phyloP scores from a whole-genome alignment of 2,888 invertebrate genomes.

The Lumbricus terrestris region DNA sequence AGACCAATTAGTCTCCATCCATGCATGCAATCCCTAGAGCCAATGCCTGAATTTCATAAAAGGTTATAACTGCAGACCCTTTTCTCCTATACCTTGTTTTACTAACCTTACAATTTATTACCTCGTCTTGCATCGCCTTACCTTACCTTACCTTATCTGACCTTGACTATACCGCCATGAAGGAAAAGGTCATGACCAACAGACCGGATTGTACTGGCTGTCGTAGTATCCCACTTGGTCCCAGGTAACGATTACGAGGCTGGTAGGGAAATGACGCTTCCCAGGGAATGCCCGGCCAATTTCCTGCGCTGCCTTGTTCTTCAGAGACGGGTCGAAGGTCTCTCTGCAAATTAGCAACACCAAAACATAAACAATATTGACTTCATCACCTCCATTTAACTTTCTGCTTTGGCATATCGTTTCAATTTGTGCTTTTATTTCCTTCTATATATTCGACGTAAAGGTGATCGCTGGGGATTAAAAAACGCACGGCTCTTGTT shows the following conservation, averaged over 20 bases:
- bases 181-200: slow-evolving; percentile 23
- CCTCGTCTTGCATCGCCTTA: background rate
- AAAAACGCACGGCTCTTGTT: background rate
- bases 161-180: background rate
- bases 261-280: slow-evolving; percentile 72
- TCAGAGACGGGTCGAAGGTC: slow-evolving; percentile 50
- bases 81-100: background rate
- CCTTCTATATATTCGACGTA: background rate
- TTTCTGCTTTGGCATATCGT: too few species aligned
- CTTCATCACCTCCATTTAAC: too few species aligned
- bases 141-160: background rate
- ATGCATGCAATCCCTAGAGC: too few species aligned
- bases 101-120: background rate
- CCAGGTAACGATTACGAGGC: slow-evolving; percentile 88
- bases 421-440: too few species aligned
- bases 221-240: slow-evolving; percentile 78
- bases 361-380: background rate
- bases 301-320: slow-evolving; percentile 67
- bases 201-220: slow-evolving; percentile 68
- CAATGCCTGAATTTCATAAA: background rate
- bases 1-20: too few species aligned
- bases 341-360: slow-evolving; percentile 41
- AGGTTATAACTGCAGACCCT: background rate
- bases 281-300: slow-evolving; percentile 75
- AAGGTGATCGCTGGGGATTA: too few species aligned